Evolutionary conservation across 2,888 invertebrate genomes (phyloP).

Genomic region (Cactoblastis cactorum): DNA sequence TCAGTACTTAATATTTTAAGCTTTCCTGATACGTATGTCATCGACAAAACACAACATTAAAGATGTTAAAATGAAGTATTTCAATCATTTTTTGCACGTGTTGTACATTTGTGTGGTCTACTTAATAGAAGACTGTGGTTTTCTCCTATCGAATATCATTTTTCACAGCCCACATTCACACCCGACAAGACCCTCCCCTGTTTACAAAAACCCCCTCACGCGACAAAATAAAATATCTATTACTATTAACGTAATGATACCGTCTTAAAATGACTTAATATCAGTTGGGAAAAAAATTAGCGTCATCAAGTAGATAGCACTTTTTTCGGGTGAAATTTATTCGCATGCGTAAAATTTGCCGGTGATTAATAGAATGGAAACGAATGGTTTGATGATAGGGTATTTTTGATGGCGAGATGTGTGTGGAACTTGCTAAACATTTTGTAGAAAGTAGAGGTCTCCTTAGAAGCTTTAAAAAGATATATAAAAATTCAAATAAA

Average conservation of each 20-base stretch:
- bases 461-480: too few relatives aligned
- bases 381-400: slow-evolving; percentile 42
- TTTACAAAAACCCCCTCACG: slow-evolving; percentile 67
- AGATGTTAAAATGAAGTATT: too few relatives aligned
- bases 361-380: slow-evolving; percentile 26
- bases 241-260: slow-evolving; percentile 78
- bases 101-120: background rate
- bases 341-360: slow-evolving; percentile 30
- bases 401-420: background rate
- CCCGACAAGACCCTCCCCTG: slow-evolving; percentile 40
- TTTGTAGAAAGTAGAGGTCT: too few relatives aligned
- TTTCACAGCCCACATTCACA: slow-evolving; percentile 20
- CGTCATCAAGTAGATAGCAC: slow-evolving; percentile 56
- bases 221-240: slow-evolving; percentile 80
- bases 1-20: too few relatives aligned
- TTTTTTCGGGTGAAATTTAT: slow-evolving; percentile 24
- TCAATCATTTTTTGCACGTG: too few relatives aligned
- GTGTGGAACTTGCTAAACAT: background rate
- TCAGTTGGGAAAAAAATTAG: slow-evolving; percentile 76
- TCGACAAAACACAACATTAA: too few relatives aligned
- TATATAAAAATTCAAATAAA: too few relatives aligned
- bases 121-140: slow-evolving; percentile 1
- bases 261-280: slow-evolving; percentile 80
- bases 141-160: slow-evolving; percentile 8
- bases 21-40: too few relatives aligned